phyloP scores from a whole-genome alignment of 23 tunicate species.

The Clavelina lepadiformis region DNA sequence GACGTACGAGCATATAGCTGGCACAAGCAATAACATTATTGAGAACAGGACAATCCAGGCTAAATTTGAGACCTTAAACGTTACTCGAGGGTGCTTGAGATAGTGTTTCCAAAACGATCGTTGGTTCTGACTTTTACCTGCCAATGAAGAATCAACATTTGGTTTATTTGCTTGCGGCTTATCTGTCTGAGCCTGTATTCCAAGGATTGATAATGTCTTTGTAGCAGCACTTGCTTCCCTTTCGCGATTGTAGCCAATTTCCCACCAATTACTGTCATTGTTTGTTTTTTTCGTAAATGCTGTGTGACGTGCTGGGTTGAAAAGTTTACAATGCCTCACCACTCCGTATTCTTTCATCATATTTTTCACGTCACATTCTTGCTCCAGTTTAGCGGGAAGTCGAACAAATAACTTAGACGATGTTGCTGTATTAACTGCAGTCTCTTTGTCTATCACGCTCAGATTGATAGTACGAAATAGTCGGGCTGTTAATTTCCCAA shows the following conservation, averaged over 20 bases:
- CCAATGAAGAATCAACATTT: too few relatives aligned
- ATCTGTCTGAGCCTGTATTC: too few relatives aligned
- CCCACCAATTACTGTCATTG: constrained; percentile 8
- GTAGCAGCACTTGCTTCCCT: too few relatives aligned
- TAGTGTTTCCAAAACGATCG: constrained; percentile 23
- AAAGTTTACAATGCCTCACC: neutral
- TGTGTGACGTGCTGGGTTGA: too few relatives aligned
- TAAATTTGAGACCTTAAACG: constrained; percentile 21
- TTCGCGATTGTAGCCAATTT: constrained; percentile 6
- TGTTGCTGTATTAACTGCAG: neutral
- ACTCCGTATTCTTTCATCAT: constrained; percentile 22
- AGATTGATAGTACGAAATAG: constrained; percentile 54
- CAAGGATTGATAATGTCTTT: too few relatives aligned
- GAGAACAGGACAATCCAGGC: constrained; percentile 46
- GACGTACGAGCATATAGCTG: too few relatives aligned
- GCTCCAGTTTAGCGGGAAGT: neutral
- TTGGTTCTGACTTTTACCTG: too few relatives aligned
- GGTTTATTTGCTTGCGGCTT: too few relatives aligned
- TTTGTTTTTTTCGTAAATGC: neutral
- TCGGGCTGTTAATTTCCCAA: constrained; percentile 52
- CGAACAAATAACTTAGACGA: neutral
- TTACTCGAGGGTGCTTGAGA: constrained; percentile 33
- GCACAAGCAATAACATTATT: constrained; percentile 7
- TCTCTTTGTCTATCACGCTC: neutral
- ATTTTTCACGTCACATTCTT: neutral